Percentiles rank a stretch among this genome's conserved stretches.
phyloP scores from a whole-genome alignment of 1,140 invertebrate species.

The Metopolophium dirhodum region DNA sequence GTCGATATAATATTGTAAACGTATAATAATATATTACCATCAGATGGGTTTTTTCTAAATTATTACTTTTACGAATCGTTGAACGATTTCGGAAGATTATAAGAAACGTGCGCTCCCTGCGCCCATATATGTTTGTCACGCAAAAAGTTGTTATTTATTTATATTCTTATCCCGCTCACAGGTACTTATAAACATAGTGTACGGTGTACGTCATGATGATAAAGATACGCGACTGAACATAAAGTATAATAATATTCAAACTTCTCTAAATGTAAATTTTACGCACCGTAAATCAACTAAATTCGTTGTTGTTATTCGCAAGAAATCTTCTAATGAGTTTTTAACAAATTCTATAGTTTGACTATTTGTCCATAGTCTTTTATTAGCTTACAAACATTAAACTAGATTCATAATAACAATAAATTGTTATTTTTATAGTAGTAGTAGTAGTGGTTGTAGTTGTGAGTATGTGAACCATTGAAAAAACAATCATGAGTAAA shows the following conservation, averaged over 20 bases:
- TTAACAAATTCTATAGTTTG: background rate
- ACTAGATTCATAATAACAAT: background rate
- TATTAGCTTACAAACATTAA: background rate
- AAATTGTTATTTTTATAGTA: background rate
- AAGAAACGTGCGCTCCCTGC: background rate
- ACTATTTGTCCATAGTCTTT: background rate
- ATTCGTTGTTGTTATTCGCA: background rate
- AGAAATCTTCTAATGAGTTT: background rate
- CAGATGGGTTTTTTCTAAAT: background rate
- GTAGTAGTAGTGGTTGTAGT: background rate
- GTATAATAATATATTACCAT: background rate
- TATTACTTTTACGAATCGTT: background rate
- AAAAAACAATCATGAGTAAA: background rate
- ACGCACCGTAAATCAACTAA: background rate
- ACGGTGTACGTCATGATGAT: background rate
- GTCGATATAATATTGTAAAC: background rate
- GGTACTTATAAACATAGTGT: background rate
- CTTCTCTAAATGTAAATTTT: background rate
- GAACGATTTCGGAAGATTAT: background rate
- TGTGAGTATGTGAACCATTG: background rate
- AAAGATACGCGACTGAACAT: background rate
- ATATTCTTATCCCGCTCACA: background rate
- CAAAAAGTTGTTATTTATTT: background rate
- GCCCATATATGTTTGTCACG: background rate
- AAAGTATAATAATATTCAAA: background rate